Evolutionary conservation across 2,797 vertebrate genomes (phyloP).

Genomic region (Mareca penelope): DNA sequence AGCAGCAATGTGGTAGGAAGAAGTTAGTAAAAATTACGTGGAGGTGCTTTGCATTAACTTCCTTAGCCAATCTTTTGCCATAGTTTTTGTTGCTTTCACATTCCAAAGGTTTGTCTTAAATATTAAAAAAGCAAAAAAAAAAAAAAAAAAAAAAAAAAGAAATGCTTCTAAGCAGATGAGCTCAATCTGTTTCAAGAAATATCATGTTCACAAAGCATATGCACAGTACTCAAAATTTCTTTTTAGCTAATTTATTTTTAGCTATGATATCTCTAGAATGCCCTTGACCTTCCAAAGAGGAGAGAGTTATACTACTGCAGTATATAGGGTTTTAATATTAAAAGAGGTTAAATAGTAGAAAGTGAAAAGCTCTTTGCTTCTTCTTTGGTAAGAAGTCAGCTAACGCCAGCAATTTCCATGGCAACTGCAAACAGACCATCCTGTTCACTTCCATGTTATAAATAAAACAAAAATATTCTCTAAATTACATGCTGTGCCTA

Average conservation of each 20-base stretch:
- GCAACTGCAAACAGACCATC: constrained; percentile 70
- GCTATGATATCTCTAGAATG: constrained; percentile 28
- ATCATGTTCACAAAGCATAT: constrained; percentile 4
- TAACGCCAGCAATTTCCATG: constrained; percentile 70
- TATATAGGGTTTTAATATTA: constrained; percentile 61
- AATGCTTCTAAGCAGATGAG: not conserved
- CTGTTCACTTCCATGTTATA: constrained; percentile 58
- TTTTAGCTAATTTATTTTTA: constrained; percentile 29
- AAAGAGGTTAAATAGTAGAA: constrained; percentile 67
- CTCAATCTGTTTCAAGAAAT: constrained; percentile 39
- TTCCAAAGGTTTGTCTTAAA: not conserved
- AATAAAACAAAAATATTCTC: constrained; percentile 72
- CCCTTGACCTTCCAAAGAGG: constrained; percentile 60
- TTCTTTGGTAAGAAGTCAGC: constrained; percentile 50
- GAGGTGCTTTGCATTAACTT: not conserved
- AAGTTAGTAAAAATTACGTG: not conserved
- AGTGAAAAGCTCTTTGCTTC: constrained; percentile 53
- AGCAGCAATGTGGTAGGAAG: not conserved
- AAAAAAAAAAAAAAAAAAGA: not conserved
- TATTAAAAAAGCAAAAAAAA: not conserved
- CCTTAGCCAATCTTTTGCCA: not conserved
- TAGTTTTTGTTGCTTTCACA: not conserved
- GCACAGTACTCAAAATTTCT: not conserved
- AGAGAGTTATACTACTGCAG: constrained; percentile 6
- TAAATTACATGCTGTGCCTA: constrained; percentile 52